Evolutionary conservation across 2,888 invertebrate species (phyloP), one percentile per base, ranked within the genome.

Genomic region (Drosophila heteroneura): DNA sequence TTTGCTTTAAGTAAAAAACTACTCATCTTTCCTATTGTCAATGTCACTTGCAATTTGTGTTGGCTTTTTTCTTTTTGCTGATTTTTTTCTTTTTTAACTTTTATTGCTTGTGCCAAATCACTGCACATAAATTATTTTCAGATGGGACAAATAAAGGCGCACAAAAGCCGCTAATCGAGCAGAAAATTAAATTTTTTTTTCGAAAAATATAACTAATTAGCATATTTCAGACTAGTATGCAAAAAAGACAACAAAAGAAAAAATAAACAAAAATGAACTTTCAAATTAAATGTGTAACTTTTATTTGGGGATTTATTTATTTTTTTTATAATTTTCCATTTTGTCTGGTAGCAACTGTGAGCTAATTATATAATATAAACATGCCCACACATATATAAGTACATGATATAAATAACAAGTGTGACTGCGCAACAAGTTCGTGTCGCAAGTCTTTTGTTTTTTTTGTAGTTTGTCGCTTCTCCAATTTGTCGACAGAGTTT

Each of bases 401-500:
- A 78, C 77, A 70, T 64, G 78, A 74, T 78, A 78, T 71, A 78
- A 78, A 78, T 78, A 67, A 59, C 71, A 78, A 78, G 78, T 78
- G 67, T 62, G 78, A 67, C 57, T 78, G 67, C 61, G 67, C 81
- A 77, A 74, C 81, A 78, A 77, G 85, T 83, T 82, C 71, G 82
- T 85, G 70, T 76, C 79, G 74, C 70, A 74, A 85, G 82, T 85
- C 79, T 85, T 85, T 82, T 70, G 79, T 81, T 74, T 79, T 56
- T 39, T 81, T 82, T 82, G 73, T 80, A 75, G 4, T 74, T 63
- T 53, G 30, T 22, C 26, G 47, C 47, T 47, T 47, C 47, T 47
- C 5, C 22, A 16, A 26, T 60, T 54, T 22, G 53, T 5, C 28
- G 56, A 69, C 58, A 41, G 70, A 67, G 70, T 77, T 78, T 77